These are phyloP conservation scores for Papilio helenus DNA, from an alignment of 1,140 invertebrate species.

Conservation along the genomic window DNA sequence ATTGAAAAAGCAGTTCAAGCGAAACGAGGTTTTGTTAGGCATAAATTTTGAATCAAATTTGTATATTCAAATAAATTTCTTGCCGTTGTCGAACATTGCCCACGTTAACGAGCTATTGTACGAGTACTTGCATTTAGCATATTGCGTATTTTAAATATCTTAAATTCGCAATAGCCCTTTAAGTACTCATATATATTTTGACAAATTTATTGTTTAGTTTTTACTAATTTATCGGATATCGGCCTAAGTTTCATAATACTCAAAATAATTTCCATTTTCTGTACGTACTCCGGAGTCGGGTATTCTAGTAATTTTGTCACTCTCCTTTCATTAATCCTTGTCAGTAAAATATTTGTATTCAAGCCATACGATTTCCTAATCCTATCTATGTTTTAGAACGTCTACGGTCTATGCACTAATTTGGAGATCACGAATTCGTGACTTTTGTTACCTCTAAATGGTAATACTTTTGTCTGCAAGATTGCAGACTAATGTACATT, in stretches of 20 bases:
- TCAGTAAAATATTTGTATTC: background rate
- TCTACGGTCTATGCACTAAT: conserved; percentile 12
- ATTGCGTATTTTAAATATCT: background rate
- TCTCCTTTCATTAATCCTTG: background rate
- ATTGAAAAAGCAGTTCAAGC: background rate
- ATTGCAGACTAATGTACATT: background rate
- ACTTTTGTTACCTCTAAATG: conserved; percentile 27
- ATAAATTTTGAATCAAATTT: conserved; percentile 5
- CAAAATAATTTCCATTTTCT: no score
- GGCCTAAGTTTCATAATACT: no score
- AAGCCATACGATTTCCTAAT: background rate
- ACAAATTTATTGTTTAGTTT: background rate
- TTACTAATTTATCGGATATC: no score
- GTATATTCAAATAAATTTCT: conserved; percentile 8
- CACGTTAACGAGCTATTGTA: background rate
- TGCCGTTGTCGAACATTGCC: conserved; percentile 2
- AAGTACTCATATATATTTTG: background rate
- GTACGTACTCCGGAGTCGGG: no score
- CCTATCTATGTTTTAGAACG: conserved; percentile 15
- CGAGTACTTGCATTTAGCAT: background rate
- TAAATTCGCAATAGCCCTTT: background rate
- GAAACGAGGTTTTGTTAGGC: conserved; percentile 6
- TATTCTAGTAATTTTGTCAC: background rate
- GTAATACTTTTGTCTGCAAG: conserved; percentile 29
- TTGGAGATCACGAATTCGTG: conserved; percentile 34